A percentile compares a stretch with the other conserved stretches of the same genome.
Conservation (phyloP, 2,888 invertebrate species). For the Girardia tigrina region DNA sequence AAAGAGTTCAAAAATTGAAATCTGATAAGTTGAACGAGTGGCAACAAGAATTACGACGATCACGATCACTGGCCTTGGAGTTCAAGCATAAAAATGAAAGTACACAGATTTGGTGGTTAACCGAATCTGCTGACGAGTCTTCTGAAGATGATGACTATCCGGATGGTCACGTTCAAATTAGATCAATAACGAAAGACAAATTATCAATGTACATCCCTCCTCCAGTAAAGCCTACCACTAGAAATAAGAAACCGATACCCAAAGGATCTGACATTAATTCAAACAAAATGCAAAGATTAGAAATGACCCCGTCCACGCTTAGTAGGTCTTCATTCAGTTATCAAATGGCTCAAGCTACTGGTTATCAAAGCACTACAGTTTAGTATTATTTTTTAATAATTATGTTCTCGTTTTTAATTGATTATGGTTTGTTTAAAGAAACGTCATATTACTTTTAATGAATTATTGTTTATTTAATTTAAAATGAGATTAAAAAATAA, state of each 20-base stretch:
- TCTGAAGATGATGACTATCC: background rate
- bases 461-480: no score
- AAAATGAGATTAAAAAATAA: no score
- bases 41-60: slow-evolving; percentile 14
- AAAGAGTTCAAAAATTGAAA: no score
- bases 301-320: background rate
- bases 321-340: background rate
- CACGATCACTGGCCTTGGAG: background rate
- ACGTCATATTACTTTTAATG: no score
- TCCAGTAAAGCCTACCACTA: background rate
- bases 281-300: background rate
- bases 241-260: background rate
- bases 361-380: background rate
- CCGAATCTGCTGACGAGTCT: background rate
- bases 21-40: background rate
- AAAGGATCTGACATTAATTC: background rate
- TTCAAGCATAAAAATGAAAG: slow-evolving; percentile 13
- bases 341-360: slow-evolving; percentile 16
- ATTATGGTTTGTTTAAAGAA: no score
- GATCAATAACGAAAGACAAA: background rate
- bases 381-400: no score
- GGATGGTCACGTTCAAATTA: background rate
- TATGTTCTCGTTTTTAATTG: no score
- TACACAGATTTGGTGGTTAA: background rate
- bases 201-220: background rate